Percentiles rank a stretch among this genome's conserved stretches.
These are phyloP conservation scores for Formica exsecta DNA, from an alignment of 1,140 invertebrate genomes.

Conservation along the genomic window DNA sequence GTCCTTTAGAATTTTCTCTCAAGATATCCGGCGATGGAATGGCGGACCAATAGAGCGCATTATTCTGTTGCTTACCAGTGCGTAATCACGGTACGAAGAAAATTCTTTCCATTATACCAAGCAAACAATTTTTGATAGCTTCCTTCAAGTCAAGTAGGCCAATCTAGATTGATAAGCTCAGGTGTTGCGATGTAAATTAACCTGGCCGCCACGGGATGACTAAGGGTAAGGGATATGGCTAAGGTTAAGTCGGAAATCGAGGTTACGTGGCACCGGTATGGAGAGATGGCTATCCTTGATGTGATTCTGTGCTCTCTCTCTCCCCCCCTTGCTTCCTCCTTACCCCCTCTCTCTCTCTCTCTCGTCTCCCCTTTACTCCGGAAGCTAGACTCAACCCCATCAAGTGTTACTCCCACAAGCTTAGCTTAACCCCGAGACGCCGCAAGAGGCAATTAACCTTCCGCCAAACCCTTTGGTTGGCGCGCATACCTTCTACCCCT, in stretches of 20 bases:
- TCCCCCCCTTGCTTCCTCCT: too few species aligned
- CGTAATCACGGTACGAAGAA: neutral
- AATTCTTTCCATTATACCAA: neutral
- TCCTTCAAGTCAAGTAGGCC: constrained; percentile 25
- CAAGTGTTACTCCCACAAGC: constrained; percentile 74
- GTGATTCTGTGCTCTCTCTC: constrained; percentile 60
- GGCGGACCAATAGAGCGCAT: neutral
- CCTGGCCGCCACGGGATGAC: constrained; percentile 57
- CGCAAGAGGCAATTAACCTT: constrained; percentile 86
- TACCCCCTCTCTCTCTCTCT: constrained; percentile 22
- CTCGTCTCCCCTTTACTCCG: constrained; percentile 55
- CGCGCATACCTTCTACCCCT: constrained; percentile 60
- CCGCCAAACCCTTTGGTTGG: constrained; percentile 78
- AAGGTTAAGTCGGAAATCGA: constrained; percentile 78
- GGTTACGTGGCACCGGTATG: constrained; percentile 72
- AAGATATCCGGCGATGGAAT: constrained; percentile 8
- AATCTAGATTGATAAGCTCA: constrained; percentile 77
- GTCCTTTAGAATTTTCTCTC: constrained; percentile 42
- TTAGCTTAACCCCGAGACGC: constrained; percentile 80
- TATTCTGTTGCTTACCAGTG: constrained; percentile 24
- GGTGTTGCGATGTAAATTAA: constrained; percentile 80
- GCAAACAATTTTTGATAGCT: neutral
- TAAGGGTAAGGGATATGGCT: constrained; percentile 69
- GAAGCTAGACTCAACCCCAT: constrained; percentile 70
- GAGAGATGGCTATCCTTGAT: constrained; percentile 76